Evolutionary conservation across 2,113 vertebrate genomes (phyloP).

Genomic region (Patagioenas fasciata): DNA sequence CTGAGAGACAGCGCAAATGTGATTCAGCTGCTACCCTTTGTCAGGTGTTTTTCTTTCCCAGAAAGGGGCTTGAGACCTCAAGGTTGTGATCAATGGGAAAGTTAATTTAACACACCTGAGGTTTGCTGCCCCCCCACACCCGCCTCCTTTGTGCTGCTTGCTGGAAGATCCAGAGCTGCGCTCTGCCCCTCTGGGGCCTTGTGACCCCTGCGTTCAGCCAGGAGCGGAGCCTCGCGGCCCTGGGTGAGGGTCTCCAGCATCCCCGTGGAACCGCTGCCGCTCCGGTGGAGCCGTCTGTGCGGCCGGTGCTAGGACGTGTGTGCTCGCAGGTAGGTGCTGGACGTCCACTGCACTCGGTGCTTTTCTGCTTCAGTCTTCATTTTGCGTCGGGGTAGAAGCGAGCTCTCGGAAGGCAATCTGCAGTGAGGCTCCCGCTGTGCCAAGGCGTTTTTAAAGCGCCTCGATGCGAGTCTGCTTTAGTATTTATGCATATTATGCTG

Average conservation of each 20-base stretch:
- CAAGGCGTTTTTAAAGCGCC: neutral
- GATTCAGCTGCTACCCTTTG: neutral
- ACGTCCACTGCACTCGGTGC: neutral
- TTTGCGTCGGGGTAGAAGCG: neutral
- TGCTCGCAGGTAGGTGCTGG: neutral
- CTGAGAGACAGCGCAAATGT: neutral
- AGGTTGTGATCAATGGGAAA: constrained; percentile 17
- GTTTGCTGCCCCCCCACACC: neutral
- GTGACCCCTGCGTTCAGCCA: neutral
- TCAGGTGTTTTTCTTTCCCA: neutral
- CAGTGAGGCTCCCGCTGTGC: neutral
- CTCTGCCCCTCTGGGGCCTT: neutral
- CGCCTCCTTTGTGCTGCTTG: neutral
- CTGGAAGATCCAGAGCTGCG: neutral
- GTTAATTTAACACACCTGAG: neutral
- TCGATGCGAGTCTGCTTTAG: neutral
- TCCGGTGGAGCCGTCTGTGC: neutral
- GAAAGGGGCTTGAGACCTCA: neutral
- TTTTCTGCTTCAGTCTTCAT: neutral
- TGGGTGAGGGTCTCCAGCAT: neutral
- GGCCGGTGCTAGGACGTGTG: neutral
- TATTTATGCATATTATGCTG: neutral
- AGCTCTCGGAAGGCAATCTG: neutral
- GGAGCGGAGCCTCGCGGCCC: neutral
- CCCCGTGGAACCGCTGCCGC: neutral